Evolutionary conservation across 2,888 invertebrate species (phyloP), one percentile per base, ranked within the genome.

Genomic region (Cyaniris semiargus): DNA sequence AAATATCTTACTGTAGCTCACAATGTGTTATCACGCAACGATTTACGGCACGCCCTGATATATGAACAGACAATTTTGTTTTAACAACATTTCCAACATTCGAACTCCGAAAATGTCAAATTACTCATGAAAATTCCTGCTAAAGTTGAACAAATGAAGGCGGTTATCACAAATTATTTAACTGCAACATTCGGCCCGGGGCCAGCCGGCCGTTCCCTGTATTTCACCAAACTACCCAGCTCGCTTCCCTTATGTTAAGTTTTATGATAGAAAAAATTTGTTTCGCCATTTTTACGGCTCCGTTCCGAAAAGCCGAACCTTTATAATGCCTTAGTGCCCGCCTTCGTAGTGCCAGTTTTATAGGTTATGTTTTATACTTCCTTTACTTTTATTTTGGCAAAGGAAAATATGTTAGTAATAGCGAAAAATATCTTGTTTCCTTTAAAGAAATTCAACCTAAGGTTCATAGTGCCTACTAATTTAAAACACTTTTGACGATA

Each of bases 101-200:
- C 80, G 79, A 85, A 82, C 79, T 81, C 81, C 82, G 79, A 81
- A 86, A 85, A 85, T 85, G 86, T 86, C 86, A 86, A 85, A 87
- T 88, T 85, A 85, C 84, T 86, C 84, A 84, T 84, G 81, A 83
- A 85, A 87, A 86, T 88, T 86, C 85, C 83, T 81, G 83, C 84
- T 84, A 84, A 87, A 89, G 86, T 89, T 88, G 85, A 88, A 90
- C 90, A 90, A 90, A 91, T 91, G 87, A 90, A 88, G 88, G 89
- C 87, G 87, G 89, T 90, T 91, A 91, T 91, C 88, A 88, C 89
- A 89, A 93, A 91, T 91, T 90, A 93, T 91, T 91, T 90, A 89
- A 89, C 86, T 89, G 90, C 87, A 88, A 90, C 88, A 90, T 89
- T 92, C 90, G 91, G 92, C 90, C 89, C 89, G 86, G 87, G 89